Evolutionary conservation across 2,888 invertebrate genomes (phyloP).

Genomic region (Anorthoa munda): DNA sequence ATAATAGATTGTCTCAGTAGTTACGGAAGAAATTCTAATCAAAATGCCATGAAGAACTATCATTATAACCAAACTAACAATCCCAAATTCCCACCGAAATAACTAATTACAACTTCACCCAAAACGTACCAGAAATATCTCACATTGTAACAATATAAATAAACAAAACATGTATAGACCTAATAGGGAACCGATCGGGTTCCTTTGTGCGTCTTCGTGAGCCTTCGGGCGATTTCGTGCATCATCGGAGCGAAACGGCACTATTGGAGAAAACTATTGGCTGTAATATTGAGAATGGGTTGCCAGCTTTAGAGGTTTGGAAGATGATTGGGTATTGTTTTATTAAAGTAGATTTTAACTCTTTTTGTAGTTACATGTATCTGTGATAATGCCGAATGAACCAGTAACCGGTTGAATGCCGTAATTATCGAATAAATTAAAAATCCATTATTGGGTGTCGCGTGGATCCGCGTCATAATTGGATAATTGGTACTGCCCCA

Average conservation of each 20-base stretch:
- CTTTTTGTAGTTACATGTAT: too few species aligned
- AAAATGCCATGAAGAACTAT: neutral
- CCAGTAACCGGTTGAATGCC: too few species aligned
- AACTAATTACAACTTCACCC: slow-evolving; percentile 4
- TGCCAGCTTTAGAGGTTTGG: slow-evolving; percentile 28
- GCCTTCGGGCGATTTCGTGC: slow-evolving; percentile 62
- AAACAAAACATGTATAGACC: slow-evolving; percentile 18
- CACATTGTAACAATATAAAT: slow-evolving; percentile 17
- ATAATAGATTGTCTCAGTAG: too few species aligned
- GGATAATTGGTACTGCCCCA: too few species aligned
- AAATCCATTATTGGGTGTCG: too few species aligned
- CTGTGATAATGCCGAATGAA: too few species aligned
- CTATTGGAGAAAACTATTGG: slow-evolving; percentile 52
- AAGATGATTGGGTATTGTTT: slow-evolving; percentile 19
- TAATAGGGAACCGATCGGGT: slow-evolving; percentile 31
- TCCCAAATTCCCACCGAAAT: neutral
- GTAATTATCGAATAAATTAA: too few species aligned
- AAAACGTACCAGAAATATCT: slow-evolving; percentile 19
- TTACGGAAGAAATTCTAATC: neutral
- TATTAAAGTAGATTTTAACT: too few species aligned
- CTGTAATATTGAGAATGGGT: slow-evolving; percentile 32
- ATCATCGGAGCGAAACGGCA: slow-evolving; percentile 56
- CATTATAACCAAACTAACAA: neutral
- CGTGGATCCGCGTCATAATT: too few species aligned
- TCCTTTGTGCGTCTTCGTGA: slow-evolving; percentile 45